Evolutionary conservation across 1,140 invertebrate genomes (phyloP).

Genomic region (Penaeus chinensis): DNA sequence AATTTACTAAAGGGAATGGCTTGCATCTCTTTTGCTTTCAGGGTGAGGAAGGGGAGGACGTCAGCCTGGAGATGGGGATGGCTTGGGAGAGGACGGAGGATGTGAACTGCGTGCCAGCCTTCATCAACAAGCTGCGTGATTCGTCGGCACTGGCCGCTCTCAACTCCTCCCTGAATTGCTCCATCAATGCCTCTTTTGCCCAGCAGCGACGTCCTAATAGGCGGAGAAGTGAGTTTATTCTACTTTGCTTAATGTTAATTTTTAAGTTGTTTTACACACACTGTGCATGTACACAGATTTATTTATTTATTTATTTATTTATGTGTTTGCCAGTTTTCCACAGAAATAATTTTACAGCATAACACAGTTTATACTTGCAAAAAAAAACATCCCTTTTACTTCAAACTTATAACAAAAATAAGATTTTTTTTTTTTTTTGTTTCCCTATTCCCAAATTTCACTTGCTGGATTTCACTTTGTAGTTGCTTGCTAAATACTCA

Average conservation of each 20-base stretch:
- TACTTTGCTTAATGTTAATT: not conserved
- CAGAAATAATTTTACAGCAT: too few relatives aligned
- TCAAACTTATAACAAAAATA: too few relatives aligned
- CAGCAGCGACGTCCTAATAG: not conserved
- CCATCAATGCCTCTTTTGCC: conserved; percentile 18
- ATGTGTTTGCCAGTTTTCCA: too few relatives aligned
- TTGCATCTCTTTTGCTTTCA: not conserved
- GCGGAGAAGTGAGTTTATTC: conserved; percentile 31
- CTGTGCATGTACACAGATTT: not conserved
- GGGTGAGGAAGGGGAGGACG: conserved; percentile 39
- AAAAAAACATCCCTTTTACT: too few relatives aligned
- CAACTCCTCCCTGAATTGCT: conserved; percentile 38
- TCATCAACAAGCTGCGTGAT: conserved; percentile 46
- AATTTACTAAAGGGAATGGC: not conserved
- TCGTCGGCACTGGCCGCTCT: conserved; percentile 19
- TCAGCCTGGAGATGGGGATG: conserved; percentile 29
- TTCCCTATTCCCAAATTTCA: too few relatives aligned
- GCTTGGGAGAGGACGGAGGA: conserved; percentile 41
- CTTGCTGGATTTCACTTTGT: too few relatives aligned
- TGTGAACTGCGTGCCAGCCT: conserved; percentile 39
- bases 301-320: not conserved
- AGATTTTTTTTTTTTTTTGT: too few relatives aligned
- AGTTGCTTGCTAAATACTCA: too few relatives aligned
- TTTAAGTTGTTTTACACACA: not conserved
- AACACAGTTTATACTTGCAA: too few relatives aligned